Conservation (phyloP, 2,888 invertebrate species). For the Ectemnius cavifrons region DNA sequence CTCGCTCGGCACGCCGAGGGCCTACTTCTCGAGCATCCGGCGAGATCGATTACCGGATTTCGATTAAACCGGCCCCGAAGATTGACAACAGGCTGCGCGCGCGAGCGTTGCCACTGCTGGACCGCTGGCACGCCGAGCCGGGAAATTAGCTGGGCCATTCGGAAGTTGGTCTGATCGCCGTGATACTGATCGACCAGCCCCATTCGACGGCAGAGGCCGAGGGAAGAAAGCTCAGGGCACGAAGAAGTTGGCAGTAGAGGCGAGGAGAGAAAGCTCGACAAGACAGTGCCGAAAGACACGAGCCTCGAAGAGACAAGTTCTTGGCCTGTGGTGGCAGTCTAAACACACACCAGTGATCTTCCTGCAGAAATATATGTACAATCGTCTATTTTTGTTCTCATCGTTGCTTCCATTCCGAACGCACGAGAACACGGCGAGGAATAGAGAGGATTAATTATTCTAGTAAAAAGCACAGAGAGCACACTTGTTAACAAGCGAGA, state of each 20-base stretch:
- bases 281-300: no score
- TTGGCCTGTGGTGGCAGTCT: conserved; percentile 59
- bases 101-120: no score
- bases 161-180: no score
- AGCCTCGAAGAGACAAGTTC: conserved; percentile 47
- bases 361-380: conserved; percentile 43
- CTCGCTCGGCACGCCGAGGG: neutral
- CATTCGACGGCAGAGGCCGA: no score
- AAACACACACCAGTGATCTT: conserved; percentile 57
- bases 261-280: no score
- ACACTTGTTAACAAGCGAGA: conserved; percentile 60
- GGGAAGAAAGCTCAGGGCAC: no score
- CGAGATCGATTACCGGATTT: neutral
- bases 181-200: no score
- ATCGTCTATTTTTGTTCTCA: conserved; percentile 58
- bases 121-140: no score
- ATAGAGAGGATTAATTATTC: conserved; percentile 12
- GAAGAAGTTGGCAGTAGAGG: no score
- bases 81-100: no score
- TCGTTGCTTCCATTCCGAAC: conserved; percentile 6
- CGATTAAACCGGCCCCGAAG: neutral
- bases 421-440: conserved; percentile 7
- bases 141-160: no score
- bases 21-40: neutral
- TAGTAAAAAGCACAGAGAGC: conserved; percentile 25